Evolutionary conservation across 1,140 invertebrate species (phyloP), one percentile per base, ranked within the genome.

Genomic region (Sogatella furcifera): DNA sequence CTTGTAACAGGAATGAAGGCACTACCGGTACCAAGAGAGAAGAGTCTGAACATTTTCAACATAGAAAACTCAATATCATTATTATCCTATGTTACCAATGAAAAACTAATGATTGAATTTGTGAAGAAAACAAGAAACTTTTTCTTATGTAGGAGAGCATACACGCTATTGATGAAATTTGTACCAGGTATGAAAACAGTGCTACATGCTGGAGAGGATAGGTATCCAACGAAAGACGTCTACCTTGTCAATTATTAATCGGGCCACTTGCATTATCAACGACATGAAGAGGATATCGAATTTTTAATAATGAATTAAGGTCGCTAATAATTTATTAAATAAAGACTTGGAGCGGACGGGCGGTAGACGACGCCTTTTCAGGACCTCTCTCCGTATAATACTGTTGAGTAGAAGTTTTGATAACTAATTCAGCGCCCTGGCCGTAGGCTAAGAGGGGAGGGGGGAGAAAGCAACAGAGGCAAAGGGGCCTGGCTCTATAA

Each of bases 271-370:
- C 46, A 49, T 49, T 19, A 49, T 49, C 15, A 22, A 49, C 21
- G 15, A 22, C 46, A 49, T 34, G n/a, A 44, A 44, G 61, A 44
- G 61, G 57, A 62, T 62, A 62, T 62, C 57, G 61, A 62, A 62
- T 62, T 62, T 62, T 62, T 24, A 62, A 62, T 62, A 62, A 62
- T 62, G 56, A 62, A 62, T 59, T 55, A 55, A 62, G 61, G 61
- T 41, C 43, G 59, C 61, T 42, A 21, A 53, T 62, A 62, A 62
- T 62, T 62, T 62, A 62, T 62, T 62, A 62, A 62, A 59, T 62
- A 62, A 38, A 38, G 34, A 5, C 34, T 38, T 38, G 34, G 34
- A 62, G 56, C 9, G 43, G 11, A n/a, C n/a, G 21, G 9, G 55
- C 2, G 31, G 60, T 5, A 6, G 42, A 41, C 43, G 52, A 17